These are phyloP conservation scores for Apis mellifera DNA, from an alignment of 1,140 invertebrate genomes.

Conservation along the genomic window DNA sequence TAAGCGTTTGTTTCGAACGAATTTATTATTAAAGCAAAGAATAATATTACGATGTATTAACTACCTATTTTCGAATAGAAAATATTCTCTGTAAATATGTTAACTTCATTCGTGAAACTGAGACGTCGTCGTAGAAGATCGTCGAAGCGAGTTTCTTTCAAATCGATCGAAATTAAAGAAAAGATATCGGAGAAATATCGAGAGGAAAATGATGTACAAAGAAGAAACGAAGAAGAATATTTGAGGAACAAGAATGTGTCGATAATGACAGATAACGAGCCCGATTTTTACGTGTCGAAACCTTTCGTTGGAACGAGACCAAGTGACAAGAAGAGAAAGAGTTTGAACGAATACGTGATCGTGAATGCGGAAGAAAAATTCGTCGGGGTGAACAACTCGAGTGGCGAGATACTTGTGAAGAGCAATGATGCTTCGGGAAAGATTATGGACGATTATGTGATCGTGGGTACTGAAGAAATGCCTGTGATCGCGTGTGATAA, in stretches of 20 bases:
- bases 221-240: background rate
- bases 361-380: too few species aligned
- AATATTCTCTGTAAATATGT: background rate
- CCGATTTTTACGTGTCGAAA: constrained; percentile 6
- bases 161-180: background rate
- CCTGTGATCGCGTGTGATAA: constrained; percentile 12
- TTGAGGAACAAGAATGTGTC: constrained; percentile 54
- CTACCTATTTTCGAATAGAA: too few species aligned
- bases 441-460: constrained; percentile 18
- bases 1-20: background rate
- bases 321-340: background rate
- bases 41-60: background rate
- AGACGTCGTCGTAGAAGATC: background rate
- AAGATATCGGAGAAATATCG: background rate
- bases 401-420: background rate
- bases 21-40: too few species aligned
- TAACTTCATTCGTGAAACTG: constrained; percentile 15
- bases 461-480: constrained; percentile 36
- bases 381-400: too few species aligned
- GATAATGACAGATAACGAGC: constrained; percentile 62
- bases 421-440: background rate
- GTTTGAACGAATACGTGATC: too few species aligned
- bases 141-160: background rate
- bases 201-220: too few species aligned
- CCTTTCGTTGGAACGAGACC: background rate